Conservation (phyloP, 2,888 invertebrate genomes). For the Brachyptera putata region DNA sequence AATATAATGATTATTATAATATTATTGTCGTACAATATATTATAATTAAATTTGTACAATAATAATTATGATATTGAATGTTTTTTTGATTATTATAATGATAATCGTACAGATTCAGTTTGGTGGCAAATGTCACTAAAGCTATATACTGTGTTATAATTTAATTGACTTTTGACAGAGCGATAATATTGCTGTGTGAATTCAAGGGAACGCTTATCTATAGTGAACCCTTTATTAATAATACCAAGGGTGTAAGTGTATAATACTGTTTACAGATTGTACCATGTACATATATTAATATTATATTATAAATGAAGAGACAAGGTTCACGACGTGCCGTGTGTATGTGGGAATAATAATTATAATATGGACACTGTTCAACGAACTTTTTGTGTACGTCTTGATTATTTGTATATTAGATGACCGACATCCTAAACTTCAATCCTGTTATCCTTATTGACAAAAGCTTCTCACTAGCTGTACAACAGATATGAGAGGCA, state of each 20-base stretch:
- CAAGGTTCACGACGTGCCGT: conserved; percentile 88
- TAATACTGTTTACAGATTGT: conserved; percentile 60
- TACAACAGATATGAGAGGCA: no score
- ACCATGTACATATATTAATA: conserved; percentile 69
- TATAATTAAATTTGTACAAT: conserved; percentile 13
- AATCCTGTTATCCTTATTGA: no score
- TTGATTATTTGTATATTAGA: no score
- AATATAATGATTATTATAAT: conserved; percentile 40
- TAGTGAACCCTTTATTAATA: conserved; percentile 33
- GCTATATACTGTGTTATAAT: conserved; percentile 30
- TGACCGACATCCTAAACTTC: no score
- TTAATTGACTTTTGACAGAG: conserved; percentile 22
- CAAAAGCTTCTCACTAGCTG: no score
- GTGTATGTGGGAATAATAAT: conserved; percentile 77
- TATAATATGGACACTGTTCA: conserved; percentile 87
- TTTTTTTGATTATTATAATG: conserved; percentile 22
- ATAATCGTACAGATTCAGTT: conserved; percentile 31
- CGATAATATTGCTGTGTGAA: conserved; percentile 26
- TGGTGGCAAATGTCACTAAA: conserved; percentile 25
- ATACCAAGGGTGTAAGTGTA: conserved; percentile 53
- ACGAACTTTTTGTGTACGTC: conserved; percentile 57
- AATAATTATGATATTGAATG: conserved; percentile 24
- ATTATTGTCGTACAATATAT: conserved; percentile 13
- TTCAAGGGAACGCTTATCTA: conserved; percentile 25
- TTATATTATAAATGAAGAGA: conserved; percentile 71